phyloP scores from a whole-genome alignment of 1,140 invertebrate genomes.

The Argopecten irradians region DNA sequence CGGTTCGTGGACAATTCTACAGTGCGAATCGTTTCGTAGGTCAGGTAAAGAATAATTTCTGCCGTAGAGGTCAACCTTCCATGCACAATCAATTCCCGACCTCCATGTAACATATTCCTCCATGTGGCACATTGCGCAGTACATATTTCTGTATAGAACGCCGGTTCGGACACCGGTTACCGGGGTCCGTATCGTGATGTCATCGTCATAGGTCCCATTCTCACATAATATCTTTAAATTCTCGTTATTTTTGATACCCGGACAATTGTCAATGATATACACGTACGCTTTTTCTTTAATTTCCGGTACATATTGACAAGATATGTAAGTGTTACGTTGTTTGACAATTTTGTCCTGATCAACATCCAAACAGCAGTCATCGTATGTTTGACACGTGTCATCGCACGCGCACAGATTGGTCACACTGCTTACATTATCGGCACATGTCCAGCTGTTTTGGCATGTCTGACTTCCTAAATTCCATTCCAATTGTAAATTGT shows the following conservation, averaged over 20 bases:
- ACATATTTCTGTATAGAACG: conserved; percentile 46
- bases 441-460: neutral
- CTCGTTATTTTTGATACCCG: neutral
- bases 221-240: conserved; percentile 31
- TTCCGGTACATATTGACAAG: conserved; percentile 41
- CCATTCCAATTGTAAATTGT: neutral
- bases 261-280: conserved; percentile 45
- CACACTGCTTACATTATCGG: neutral
- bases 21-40: conserved; percentile 34
- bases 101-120: conserved; percentile 36
- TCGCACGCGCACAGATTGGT: conserved; percentile 40
- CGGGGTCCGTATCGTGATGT: conserved; percentile 24
- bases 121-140: conserved; percentile 45
- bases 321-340: neutral
- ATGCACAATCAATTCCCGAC: conserved; percentile 37
- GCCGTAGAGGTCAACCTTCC: conserved; percentile 8
- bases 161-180: conserved; percentile 30
- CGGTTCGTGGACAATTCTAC: neutral
- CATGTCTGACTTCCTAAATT: neutral
- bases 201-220: neutral
- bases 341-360: neutral
- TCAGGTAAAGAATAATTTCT: conserved; percentile 31
- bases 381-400: conserved; percentile 20
- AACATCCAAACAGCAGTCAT: conserved; percentile 40
- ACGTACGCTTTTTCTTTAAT: conserved; percentile 35